Evolutionary conservation across 2,797 vertebrate genomes (phyloP).

Genomic region (Lophius americanus): DNA sequence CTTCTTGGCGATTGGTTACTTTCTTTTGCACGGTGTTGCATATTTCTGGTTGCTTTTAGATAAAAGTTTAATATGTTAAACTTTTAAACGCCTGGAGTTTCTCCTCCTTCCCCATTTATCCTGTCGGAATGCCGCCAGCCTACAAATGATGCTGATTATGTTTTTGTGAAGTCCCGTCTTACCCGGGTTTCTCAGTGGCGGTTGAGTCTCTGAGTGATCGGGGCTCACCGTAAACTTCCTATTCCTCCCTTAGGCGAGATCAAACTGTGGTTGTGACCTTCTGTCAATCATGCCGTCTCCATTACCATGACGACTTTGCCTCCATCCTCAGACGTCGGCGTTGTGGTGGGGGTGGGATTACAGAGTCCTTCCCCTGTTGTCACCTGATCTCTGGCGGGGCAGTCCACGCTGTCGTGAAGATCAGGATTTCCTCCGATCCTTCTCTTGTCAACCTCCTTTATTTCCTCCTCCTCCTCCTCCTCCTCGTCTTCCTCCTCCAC

Average conservation of each 20-base stretch:
- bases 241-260: background rate
- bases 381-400: constrained; percentile 69
- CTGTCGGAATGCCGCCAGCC: too few relatives aligned
- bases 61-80: too few relatives aligned
- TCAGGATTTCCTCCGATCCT: constrained; percentile 43
- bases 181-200: too few relatives aligned
- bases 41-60: too few relatives aligned
- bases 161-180: too few relatives aligned
- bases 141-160: too few relatives aligned
- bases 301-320: constrained; percentile 72
- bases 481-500: constrained; percentile 81
- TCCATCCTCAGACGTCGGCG: constrained; percentile 48
- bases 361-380: constrained; percentile 64
- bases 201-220: too few relatives aligned
- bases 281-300: constrained; percentile 74
- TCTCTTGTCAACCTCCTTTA: constrained; percentile 32
- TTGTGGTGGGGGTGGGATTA: constrained; percentile 47
- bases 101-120: too few relatives aligned
- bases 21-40: too few relatives aligned
- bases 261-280: background rate
- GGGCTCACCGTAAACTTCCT: background rate
- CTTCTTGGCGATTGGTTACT: too few relatives aligned
- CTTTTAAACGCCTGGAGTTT: too few relatives aligned
- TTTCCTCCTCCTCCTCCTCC: constrained; percentile 71
- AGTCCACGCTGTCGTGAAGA: constrained; percentile 82